Evolutionary conservation across 2,888 invertebrate genomes (phyloP).

Genomic region (Nymphalis urticae): DNA sequence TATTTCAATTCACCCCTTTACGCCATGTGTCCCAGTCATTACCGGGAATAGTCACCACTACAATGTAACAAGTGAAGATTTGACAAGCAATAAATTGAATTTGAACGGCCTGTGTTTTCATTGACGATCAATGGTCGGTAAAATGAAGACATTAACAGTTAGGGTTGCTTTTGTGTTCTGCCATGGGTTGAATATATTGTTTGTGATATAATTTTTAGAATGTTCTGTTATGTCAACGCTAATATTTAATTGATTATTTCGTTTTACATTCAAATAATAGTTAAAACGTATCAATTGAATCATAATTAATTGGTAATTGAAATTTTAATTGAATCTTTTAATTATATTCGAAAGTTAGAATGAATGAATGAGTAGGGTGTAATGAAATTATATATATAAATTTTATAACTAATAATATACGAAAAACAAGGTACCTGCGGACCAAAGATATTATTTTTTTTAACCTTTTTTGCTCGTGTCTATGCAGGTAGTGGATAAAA

Average conservation of each 20-base stretch:
- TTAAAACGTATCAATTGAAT: no score
- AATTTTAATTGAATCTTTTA: no score
- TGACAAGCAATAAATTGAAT: conserved; percentile 78
- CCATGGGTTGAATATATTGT: conserved; percentile 14
- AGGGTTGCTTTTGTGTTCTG: conserved; percentile 45
- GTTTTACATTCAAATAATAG: no score
- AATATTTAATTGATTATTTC: not conserved
- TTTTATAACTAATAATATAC: no score
- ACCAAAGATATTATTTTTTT: no score
- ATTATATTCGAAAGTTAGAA: no score
- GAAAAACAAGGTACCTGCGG: no score
- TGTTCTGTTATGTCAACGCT: not conserved
- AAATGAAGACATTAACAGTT: conserved; percentile 62
- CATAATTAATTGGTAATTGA: no score
- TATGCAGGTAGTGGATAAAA: no score
- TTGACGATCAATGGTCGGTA: conserved; percentile 62
- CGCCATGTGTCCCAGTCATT: conserved; percentile 77
- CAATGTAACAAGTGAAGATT: conserved; percentile 70
- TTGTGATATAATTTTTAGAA: not conserved
- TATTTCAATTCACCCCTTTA: conserved; percentile 62
- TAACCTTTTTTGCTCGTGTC: no score
- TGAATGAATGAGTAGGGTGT: no score
- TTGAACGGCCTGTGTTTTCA: conserved; percentile 63
- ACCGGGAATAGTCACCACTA: conserved; percentile 62
- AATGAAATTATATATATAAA: no score